A percentile compares a stretch with the other conserved stretches of the same genome.
These are phyloP conservation scores for Calameuta pallipes DNA, from an alignment of 2,888 invertebrate genomes.

Conservation along the genomic window DNA sequence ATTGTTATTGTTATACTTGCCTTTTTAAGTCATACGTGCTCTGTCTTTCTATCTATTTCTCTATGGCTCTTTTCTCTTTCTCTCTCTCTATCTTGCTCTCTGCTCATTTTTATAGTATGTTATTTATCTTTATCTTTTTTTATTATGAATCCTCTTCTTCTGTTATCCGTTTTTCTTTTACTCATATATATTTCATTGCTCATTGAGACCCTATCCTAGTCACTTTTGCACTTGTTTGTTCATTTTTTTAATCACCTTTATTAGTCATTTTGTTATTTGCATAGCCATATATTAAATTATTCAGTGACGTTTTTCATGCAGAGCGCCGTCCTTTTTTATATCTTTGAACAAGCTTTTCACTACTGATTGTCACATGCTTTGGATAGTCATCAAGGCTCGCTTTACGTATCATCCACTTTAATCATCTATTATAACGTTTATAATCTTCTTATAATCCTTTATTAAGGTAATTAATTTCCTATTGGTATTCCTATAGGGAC, in stretches of 20 bases:
- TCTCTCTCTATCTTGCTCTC: constrained; percentile 23
- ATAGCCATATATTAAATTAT: not conserved
- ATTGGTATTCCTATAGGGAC: not conserved
- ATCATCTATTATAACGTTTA: not conserved
- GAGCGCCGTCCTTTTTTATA: not conserved
- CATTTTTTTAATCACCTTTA: not conserved
- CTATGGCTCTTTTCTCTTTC: constrained; percentile 24
- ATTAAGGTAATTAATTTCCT: not conserved
- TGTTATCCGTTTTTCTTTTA: not conserved
- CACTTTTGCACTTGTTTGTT: not conserved
- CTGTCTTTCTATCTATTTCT: constrained; percentile 18
- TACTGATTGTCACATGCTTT: not conserved
- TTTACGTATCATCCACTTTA: not conserved
- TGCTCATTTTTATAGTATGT: not conserved
- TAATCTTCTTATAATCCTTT: not conserved
- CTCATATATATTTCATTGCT: not conserved
- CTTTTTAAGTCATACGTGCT: constrained; percentile 14
- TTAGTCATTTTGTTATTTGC: not conserved
- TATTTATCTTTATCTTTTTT: not conserved
- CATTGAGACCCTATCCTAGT: not conserved
- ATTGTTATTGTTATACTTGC: constrained; percentile 15
- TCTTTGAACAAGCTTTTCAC: not conserved
- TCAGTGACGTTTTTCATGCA: not conserved
- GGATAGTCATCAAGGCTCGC: not conserved
- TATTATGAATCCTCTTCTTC: not conserved